Base-by-base conservation (phyloP, 2,888 invertebrate genomes). In the Cecidostiba fungosa region DNA sequence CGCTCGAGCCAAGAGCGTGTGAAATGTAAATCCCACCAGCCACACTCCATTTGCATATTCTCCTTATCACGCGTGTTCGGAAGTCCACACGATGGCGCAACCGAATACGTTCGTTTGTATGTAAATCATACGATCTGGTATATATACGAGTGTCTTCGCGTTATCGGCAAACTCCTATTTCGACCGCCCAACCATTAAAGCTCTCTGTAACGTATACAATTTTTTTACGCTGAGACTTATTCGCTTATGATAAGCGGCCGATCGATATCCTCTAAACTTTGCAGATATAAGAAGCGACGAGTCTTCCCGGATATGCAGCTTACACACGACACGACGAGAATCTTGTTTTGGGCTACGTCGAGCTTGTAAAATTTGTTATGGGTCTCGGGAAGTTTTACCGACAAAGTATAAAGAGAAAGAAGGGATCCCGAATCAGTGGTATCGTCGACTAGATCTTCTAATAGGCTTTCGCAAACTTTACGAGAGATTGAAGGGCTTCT, bases 101-200 rank as follows among this genome's bases (percentile, higher is more conserved):
- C 39, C 39, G 19, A 62, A 29, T 36, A 66, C 43, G 50, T 77
- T 84, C 72, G 62, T 84, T 78, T 73, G 62, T 47, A 78, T 78
- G 72, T 62, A 84, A 77, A 84, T 84, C 73, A 32, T 78, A 23
- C 62, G n/a, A 62, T 78, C 77, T n/a, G n/a, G 0, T 14, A 26
- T 6, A 0, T 14, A 26, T 6, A 5, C 50, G n/a, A 77, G 54
- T 69, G 70, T 77, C 39, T 26, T 70, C 29, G 54, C n/a, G 59
- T 32, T 77, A 83, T 76, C 66, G 77, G 12, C 19, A 14, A 69
- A 29, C 54, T n/a, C 14, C 12, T 6, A 8, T 50, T 70, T 36
- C 54, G 39, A 32, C 23, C 3, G n/a, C 43, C 23, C 19, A 1
- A 12, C 16, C 43, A 69, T 14, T 39, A 19, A n/a, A n/a, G n/a